Percentiles rank a stretch among this genome's conserved stretches.
Evolutionary conservation across 2,888 invertebrate genomes (phyloP).

Genomic region (Lamellibrachia satsuma): DNA sequence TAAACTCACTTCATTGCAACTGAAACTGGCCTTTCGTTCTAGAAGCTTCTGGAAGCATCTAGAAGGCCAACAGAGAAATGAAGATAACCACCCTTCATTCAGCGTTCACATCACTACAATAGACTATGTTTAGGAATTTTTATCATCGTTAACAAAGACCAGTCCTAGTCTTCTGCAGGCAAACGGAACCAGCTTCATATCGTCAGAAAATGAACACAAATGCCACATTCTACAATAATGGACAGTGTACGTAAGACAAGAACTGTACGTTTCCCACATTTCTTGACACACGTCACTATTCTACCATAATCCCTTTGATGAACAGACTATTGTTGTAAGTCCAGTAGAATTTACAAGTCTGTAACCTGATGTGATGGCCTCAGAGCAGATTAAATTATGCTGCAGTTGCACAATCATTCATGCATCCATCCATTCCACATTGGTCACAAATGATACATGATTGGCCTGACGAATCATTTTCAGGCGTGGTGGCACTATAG

Average conservation of each 20-base stretch:
- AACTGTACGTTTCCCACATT: neutral
- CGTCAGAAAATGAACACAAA: neutral
- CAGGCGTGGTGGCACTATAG: neutral
- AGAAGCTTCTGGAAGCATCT: neutral
- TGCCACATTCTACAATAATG: neutral
- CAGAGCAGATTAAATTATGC: neutral
- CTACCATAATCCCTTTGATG: neutral
- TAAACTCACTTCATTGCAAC: neutral
- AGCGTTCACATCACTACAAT: neutral
- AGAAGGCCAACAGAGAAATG: neutral
- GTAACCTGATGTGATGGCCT: neutral
- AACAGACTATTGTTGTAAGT: neutral
- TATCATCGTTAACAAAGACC: neutral
- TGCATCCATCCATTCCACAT: neutral
- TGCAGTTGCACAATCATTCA: neutral
- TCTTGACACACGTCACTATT: neutral
- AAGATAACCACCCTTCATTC: neutral
- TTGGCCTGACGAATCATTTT: neutral
- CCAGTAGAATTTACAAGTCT: neutral
- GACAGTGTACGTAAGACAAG: neutral
- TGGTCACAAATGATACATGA: neutral
- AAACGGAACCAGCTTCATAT: neutral
- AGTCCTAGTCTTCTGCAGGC: neutral
- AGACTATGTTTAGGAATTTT: neutral
- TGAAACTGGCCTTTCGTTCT: neutral